Base-by-base conservation (phyloP, 2,113 vertebrate genomes). In the Trogon melanurus region DNA sequence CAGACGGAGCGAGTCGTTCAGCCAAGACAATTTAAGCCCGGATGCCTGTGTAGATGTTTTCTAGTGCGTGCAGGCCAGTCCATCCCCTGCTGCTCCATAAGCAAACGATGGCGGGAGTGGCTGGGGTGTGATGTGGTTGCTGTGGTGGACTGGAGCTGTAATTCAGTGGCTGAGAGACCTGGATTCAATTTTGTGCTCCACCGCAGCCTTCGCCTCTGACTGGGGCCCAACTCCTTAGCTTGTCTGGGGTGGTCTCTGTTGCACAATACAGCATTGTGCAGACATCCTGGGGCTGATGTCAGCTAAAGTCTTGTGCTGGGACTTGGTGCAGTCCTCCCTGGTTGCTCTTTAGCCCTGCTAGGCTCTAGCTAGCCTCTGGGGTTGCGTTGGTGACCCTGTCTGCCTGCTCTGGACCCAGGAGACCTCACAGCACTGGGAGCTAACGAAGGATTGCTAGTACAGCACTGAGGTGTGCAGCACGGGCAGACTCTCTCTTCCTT, bases 401-500 rank as follows among this genome's bases (percentile, higher is more conserved):
- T 4, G 44, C 44, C 50, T 58, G 64, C 81, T 47, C 21, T 71
- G 70, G 30, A 36, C 22, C 10, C 57, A 13, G 44, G 25, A 85
- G 34, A 60, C 73, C 16, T 64, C 48, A 23, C 53, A 36, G 78
- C 18, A 3, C 66, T 26, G 66, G 56, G 41, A 69, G 14, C 23
- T 74, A 38, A 14, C 0, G 4, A 58, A 26, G 61, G 34, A 30
- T 47, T 38, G 27, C 38, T 73, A n/a, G 9, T 54, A 56, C 45
- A 61, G 58, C 2, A 1, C 56, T 44, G 11, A 56, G 48, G 16
- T 53, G 56, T 19, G 47, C 1, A 0, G 3, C 38, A 15, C 1
- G 11, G 32, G 18, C 83, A 91, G 12, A 45, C 2, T 11, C 18
- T 79, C 36, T 79, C 7, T 27, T 82, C 29, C 8, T 73, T n/a